Evolutionary conservation across 2,797 vertebrate genomes (phyloP), one percentile per base, ranked within the genome.

Genomic region (Hybognathus amarus): DNA sequence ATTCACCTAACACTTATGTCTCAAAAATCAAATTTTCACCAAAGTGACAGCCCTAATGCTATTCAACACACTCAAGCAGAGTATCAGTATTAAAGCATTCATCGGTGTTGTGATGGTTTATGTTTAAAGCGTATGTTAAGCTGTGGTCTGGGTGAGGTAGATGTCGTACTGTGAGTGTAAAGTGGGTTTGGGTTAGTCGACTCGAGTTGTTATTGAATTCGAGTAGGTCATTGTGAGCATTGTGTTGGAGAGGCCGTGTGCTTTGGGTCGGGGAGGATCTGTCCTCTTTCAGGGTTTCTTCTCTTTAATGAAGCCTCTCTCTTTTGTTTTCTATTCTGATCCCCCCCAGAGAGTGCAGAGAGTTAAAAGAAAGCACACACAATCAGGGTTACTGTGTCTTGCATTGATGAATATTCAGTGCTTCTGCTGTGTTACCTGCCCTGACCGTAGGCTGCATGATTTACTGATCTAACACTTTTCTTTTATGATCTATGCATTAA

Each of bases 271-370:
- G 22, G 47, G 22, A 24, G 77, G 64, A 36, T 54, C 9, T 56
- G 64, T 54, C 33, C 36, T 79, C 45, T 64, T 63, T 69, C 33
- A 56, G 47, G 66, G 45, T n/a, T 79, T 73, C 45, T 27, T 77
- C 11, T 78, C 33, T 68, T 79, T 76, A 83, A 67, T 64, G 69
- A 79, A 74, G 68, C 24, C 70, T 73, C 5, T 67, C 77, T 75
- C 76, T 52, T 77, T 82, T 66, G 64, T 80, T 77, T 54, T 56
- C 36, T 30, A 24, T 50, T 64, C 61, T 27, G 56, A 61, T 1
- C 54, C 11, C 24, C 13, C 54, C 22, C 11, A n/a, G n/a, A 9
- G 15, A 71, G 8, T 3, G 13, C 64, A 33, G 30, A 33, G 30
- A 33, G 30, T 79, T 5, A 24, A 42, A n/a, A 79, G 30, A 73